phyloP scores from a whole-genome alignment of 2,888 invertebrate genomes.

The Mamestra brassicae region DNA sequence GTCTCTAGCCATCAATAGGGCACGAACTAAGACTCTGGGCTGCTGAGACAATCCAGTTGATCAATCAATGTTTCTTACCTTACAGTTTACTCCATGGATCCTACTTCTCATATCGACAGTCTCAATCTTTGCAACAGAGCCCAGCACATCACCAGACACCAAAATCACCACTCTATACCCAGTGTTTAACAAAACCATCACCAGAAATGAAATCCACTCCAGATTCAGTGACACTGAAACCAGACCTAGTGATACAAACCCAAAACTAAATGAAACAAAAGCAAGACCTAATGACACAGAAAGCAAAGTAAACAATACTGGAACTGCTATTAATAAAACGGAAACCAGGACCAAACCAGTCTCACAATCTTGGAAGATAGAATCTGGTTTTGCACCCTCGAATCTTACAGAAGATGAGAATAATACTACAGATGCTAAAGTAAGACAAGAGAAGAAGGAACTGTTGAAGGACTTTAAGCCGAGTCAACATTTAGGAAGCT shows the following conservation, averaged over 20 bases:
- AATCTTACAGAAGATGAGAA: conserved; percentile 65
- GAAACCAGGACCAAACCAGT: conserved; percentile 33
- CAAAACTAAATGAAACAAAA: conserved; percentile 12
- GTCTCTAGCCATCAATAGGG: neutral
- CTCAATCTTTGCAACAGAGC: conserved; percentile 69
- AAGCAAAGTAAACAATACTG: conserved; percentile 17
- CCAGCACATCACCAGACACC: conserved; percentile 62
- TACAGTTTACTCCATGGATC: conserved; percentile 73
- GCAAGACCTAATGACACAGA: neutral
- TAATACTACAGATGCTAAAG: conserved; percentile 57
- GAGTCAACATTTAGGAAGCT: conserved; percentile 87
- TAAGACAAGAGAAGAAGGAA: conserved; percentile 42
- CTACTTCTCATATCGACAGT: conserved; percentile 66
- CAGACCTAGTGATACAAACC: conserved; percentile 41
- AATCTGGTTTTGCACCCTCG: conserved; percentile 74
- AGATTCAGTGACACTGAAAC: conserved; percentile 46
- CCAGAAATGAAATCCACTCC: conserved; percentile 50
- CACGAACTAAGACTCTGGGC: neutral
- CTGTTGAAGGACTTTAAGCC: conserved; percentile 84
- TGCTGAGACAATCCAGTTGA: neutral
- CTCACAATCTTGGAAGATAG: conserved; percentile 78
- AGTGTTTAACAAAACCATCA: conserved; percentile 64
- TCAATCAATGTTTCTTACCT: conserved; percentile 11
- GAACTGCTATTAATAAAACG: conserved; percentile 10
- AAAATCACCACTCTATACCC: conserved; percentile 83